Conservation (phyloP, 2,113 vertebrate species). For the Calidris pygmaea region DNA sequence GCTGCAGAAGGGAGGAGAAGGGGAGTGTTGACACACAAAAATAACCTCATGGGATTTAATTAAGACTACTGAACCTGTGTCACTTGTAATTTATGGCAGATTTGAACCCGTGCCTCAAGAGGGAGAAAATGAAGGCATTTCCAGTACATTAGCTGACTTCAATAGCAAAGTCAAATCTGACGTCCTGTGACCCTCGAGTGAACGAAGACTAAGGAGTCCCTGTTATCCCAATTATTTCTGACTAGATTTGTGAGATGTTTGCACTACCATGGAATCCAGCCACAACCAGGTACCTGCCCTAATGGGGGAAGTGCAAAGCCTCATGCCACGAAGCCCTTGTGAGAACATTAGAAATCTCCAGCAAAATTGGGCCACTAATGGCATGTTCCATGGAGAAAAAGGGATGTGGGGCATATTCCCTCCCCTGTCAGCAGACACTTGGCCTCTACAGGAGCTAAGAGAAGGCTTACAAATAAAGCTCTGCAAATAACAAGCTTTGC, state of each 20-base stretch:
- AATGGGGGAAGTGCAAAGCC: neutral
- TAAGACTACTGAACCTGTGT: conserved; percentile 38
- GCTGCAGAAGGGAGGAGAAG: conserved; percentile 15
- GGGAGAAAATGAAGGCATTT: conserved; percentile 44
- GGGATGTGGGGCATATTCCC: neutral
- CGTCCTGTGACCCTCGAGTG: neutral
- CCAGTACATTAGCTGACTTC: conserved; percentile 33
- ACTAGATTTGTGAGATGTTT: conserved; percentile 50
- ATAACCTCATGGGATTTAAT: conserved; percentile 36
- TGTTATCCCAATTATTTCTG: conserved; percentile 39
- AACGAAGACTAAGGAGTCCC: conserved; percentile 19
- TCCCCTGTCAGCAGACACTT: neutral
- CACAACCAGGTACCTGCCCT: neutral
- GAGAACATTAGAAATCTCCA: neutral
- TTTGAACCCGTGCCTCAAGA: conserved; percentile 33
- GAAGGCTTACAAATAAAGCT: conserved; percentile 3
- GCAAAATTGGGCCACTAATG: neutral
- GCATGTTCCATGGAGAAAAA: neutral
- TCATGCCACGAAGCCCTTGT: neutral
- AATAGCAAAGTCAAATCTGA: conserved; percentile 12
- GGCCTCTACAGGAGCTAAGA: conserved; percentile 3
- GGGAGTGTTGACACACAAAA: conserved; percentile 48
- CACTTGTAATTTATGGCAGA: conserved; percentile 9
- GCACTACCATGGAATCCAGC: neutral
- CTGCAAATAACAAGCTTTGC: neutral